phyloP scores from a whole-genome alignment of 2,113 vertebrate species.

The Notiomystis cincta region DNA sequence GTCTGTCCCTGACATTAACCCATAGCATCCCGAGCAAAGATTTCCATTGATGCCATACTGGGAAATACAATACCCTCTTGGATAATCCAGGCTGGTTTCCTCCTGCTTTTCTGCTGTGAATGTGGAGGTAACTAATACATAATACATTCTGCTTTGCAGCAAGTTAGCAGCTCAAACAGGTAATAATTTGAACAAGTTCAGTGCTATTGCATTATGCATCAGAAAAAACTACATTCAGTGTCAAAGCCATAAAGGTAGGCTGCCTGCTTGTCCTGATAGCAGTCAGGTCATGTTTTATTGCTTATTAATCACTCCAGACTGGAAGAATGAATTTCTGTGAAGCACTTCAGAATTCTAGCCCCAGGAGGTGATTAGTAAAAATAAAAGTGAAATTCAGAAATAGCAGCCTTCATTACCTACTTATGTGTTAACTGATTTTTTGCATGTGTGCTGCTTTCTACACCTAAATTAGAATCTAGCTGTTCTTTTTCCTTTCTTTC shows the following conservation, averaged over 20 bases:
- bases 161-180: not conserved
- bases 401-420: not conserved
- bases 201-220: conserved; percentile 9
- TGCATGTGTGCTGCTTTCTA: not conserved
- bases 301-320: not conserved
- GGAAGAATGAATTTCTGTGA: not conserved
- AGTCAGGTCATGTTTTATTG: not conserved
- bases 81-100: not conserved
- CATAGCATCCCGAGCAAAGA: not conserved
- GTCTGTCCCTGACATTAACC: not conserved
- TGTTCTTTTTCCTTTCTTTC: not conserved
- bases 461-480: not conserved
- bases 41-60: not conserved
- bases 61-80: not conserved
- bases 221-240: not conserved
- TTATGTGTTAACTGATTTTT: not conserved
- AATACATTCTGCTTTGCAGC: not conserved
- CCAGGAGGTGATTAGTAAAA: not conserved
- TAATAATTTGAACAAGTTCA: not conserved
- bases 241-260: not conserved
- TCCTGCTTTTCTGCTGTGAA: not conserved
- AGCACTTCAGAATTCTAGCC: not conserved
- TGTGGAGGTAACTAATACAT: not conserved
- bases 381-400: not conserved
- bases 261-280: not conserved